Conservation (phyloP, 37 sponge, comb jelly and placozoan species). For the Theonella swinhoei region DNA sequence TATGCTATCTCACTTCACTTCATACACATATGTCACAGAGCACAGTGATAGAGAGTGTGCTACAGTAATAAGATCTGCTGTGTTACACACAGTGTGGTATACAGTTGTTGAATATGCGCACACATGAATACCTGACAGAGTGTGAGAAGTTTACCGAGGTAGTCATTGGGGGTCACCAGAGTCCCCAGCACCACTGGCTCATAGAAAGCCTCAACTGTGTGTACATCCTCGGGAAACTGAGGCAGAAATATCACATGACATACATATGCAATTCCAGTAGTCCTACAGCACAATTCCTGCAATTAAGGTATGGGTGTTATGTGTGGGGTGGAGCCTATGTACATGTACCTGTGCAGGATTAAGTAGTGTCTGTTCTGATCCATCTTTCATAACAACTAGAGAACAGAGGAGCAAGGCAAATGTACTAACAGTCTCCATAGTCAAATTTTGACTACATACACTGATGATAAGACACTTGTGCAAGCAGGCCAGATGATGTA, state of each 20-base stretch:
- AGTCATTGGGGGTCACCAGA: slow-evolving; percentile 74
- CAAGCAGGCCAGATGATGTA: too few relatives aligned
- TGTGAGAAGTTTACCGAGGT: slow-evolving; percentile 72
- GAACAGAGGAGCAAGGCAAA: too few relatives aligned
- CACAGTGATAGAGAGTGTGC: neutral
- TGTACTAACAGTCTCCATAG: too few relatives aligned
- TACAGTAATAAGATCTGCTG: too few relatives aligned
- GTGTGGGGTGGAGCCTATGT: too few relatives aligned
- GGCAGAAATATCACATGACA: too few relatives aligned
- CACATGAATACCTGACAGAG: slow-evolving; percentile 82
- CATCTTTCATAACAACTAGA: slow-evolving; percentile 26
- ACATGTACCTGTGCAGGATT: slow-evolving; percentile 71
- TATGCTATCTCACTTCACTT: neutral
- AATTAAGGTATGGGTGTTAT: too few relatives aligned
- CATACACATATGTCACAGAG: neutral
- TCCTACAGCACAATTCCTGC: too few relatives aligned
- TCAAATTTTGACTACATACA: too few relatives aligned
- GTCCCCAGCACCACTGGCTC: slow-evolving; percentile 90
- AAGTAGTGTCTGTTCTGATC: slow-evolving; percentile 38
- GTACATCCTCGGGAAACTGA: slow-evolving; percentile 37
- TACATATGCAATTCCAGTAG: too few relatives aligned
- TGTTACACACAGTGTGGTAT: too few relatives aligned
- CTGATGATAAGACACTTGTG: neutral
- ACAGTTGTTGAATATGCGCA: too few relatives aligned
- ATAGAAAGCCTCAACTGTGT: slow-evolving; percentile 28